phyloP scores from a whole-genome alignment of 2,888 invertebrate genomes.

The Microplitis deprimator region DNA sequence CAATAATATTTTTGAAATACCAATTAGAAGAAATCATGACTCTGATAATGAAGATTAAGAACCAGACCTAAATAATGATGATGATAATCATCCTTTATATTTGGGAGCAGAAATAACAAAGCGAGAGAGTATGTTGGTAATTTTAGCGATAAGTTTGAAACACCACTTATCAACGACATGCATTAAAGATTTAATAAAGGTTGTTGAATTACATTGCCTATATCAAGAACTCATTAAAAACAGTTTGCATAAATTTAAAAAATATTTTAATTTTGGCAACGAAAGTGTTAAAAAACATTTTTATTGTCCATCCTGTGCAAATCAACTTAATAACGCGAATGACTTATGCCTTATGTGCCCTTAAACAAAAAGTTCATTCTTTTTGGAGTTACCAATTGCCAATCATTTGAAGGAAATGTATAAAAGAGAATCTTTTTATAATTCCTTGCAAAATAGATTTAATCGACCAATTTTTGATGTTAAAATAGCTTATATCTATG shows the following conservation, averaged over 20 bases:
- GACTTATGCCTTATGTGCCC: conserved; percentile 18
- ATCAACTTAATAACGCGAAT: conserved; percentile 4
- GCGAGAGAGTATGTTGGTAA: conserved; percentile 19
- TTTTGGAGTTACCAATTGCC: conserved; percentile 24
- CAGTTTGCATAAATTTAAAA: conserved; percentile 31
- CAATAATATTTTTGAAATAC: conserved; percentile 1
- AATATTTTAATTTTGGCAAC: conserved; percentile 19
- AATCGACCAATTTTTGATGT: background rate
- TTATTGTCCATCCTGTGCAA: conserved; percentile 26
- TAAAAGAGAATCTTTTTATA: conserved; percentile 16
- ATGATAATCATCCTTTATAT: conserved; percentile 12
- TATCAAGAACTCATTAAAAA: conserved; percentile 2
- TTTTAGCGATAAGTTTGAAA: conserved; percentile 24
- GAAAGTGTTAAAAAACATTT: conserved; percentile 14
- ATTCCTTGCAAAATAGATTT: conserved; percentile 22
- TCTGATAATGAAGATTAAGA: conserved; percentile 9
- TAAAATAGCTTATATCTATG: conserved; percentile 33
- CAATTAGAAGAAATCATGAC: background rate
- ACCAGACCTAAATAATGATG: background rate
- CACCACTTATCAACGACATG: conserved; percentile 14
- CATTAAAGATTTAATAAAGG: conserved; percentile 23
- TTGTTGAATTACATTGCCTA: conserved; percentile 27
- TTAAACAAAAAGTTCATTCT: conserved; percentile 13
- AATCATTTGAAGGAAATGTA: conserved; percentile 26
- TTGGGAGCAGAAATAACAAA: conserved; percentile 25